Base-by-base conservation (phyloP, 2,797 vertebrate genomes). In the Tympanoctomys barrerae region DNA sequence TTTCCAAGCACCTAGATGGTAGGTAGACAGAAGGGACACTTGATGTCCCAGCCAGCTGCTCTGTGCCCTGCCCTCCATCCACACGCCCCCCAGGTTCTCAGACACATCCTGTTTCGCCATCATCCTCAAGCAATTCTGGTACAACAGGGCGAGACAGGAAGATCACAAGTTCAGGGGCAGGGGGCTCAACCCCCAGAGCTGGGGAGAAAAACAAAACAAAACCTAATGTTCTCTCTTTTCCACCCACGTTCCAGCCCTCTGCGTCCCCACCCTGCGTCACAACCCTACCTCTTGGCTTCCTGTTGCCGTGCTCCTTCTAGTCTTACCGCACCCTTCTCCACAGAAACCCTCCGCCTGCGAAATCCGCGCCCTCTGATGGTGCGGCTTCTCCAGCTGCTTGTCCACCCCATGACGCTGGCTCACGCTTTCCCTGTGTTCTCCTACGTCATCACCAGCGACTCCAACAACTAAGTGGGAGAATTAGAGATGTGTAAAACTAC, bases 21-120 rank as follows among this genome's bases (percentile, higher is more conserved):
- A 42, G 7, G 3, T 13, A 24, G 46, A 4, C 10, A 21, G 9
- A 24, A 19, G 24, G 13, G 36, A 7, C 13, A 14, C 9, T 0
- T 5, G 13, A n/a, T 26, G n/a, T 42, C 68, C 19, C 73, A 26
- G 36, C 26, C 7, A 59, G 46, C 7, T 57, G 36, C 11, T 16
- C 26, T 13, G 62, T 24, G 28, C 62, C 26, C 28, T 31, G 11
- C 49, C 11, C 49, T 49, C 49, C 49, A 49, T 11, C 49, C 52
- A 13, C 52, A 54, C 52, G 52, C 52, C 64, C 39, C 61, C 26
- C 64, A 66, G 64, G 28, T 66, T 31, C 64, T 66, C 64, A 66
- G 61, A 62, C 61, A 62, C 77, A 22, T 46, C 7, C 64, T 49
- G 19, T 61, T 33, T 19, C 14, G 1, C 12, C 21, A 16, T 85